Base-by-base conservation (phyloP, 2,113 vertebrate genomes). In the Lonchura striata region DNA sequence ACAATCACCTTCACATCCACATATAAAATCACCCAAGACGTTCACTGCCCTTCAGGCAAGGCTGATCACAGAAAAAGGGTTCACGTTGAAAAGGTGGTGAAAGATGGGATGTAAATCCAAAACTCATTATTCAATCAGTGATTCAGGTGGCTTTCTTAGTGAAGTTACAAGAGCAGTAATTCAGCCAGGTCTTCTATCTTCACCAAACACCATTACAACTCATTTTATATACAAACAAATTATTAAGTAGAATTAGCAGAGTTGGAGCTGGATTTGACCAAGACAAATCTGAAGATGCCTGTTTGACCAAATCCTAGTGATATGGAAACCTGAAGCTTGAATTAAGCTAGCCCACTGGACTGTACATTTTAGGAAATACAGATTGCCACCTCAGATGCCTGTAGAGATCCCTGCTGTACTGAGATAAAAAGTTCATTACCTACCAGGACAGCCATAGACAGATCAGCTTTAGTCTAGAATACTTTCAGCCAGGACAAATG, bases 61-160 rank as follows among this genome's bases (percentile, higher is more conserved):
- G 41, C n/a, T 72, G 30, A 49, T 69, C 13, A 24, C 6, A 71
- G 27, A 22, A 74, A 82, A 49, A 59, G 3, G 6, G 9, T 46
- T 31, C 42, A 39, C 1, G 8, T n/a, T 61, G 72, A 54, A 14
- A 77, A 17, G 20, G 15, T 52, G 15, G 56, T 50, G 77, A 35
- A 50, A 80, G 7, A 78, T 11, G 8, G 68, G 17, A 46, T 78
- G 4, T 23, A 81, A 81, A 86, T 64, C 41, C 25, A 91, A 52
- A 68, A 78, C 23, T 20, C 1, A 0, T 35, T 11, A 41, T 35
- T 74, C 31, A 72, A 52, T n/a, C 0, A 0, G 28, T 63, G 23
- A 50, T 28, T 59, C 4, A 7, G 23, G 27, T 17, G 6, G 30
- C 76, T 66, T 87, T 54, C 57, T 85, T 37, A 54, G 1, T 31